phyloP scores from a whole-genome alignment of 2,888 invertebrate species.

The Dynastes tityus region DNA sequence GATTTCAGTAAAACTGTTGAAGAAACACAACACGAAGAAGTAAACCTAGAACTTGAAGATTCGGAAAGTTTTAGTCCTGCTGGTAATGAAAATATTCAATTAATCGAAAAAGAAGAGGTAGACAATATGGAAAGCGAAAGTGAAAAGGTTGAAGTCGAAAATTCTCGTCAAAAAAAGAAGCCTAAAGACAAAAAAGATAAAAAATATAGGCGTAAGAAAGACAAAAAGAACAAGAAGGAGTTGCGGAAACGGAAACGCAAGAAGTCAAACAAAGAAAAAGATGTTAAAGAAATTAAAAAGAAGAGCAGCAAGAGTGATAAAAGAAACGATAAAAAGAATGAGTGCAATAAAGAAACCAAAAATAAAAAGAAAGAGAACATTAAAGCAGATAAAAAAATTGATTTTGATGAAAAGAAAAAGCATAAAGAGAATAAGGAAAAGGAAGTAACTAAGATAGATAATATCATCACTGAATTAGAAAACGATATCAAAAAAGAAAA shows the following conservation, averaged over 20 bases:
- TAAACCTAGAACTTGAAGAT: constrained; percentile 6
- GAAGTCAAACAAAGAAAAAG: constrained; percentile 21
- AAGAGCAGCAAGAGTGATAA: constrained; percentile 33
- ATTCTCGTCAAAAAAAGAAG: not conserved
- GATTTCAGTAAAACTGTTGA: not conserved
- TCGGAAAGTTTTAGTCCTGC: not conserved
- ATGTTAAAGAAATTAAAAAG: constrained; percentile 23
- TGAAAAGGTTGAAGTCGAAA: not conserved
- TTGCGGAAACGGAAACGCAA: constrained; percentile 18
- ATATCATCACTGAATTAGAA: constrained; percentile 36
- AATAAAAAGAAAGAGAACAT: constrained; percentile 32
- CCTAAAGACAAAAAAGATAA: not conserved
- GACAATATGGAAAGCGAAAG: not conserved
- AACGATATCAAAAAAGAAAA: constrained; percentile 39
- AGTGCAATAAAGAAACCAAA: constrained; percentile 32
- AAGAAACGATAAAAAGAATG: not conserved
- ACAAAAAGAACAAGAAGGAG: constrained; percentile 26
- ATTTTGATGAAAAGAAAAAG: constrained; percentile 29
- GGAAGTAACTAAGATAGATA: constrained; percentile 42
- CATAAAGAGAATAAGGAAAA: constrained; percentile 50
- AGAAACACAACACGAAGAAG: not conserved
- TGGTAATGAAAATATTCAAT: not conserved
- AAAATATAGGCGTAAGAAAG: constrained; percentile 8
- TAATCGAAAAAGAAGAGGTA: not conserved
- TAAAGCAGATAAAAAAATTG: constrained; percentile 44